Percentiles rank a stretch among this genome's conserved stretches.
phyloP scores from a whole-genome alignment of 2,888 invertebrate species.

The Blastobasis adustella region DNA sequence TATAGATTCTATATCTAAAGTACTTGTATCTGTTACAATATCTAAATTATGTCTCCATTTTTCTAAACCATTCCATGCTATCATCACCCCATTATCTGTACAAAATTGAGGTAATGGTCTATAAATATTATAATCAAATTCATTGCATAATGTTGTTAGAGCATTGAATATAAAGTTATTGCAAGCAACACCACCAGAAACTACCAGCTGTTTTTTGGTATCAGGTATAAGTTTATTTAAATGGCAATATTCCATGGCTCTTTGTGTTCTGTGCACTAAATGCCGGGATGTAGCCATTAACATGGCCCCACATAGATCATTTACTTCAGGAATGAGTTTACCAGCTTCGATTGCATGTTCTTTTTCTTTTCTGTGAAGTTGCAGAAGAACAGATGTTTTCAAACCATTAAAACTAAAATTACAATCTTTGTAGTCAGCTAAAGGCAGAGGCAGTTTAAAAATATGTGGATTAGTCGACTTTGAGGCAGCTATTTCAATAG shows the following conservation, averaged over 20 bases:
- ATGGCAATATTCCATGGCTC: slow-evolving; percentile 87
- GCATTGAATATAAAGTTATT: slow-evolving; percentile 87
- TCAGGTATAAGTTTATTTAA: slow-evolving; percentile 79
- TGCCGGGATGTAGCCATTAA: slow-evolving; percentile 85
- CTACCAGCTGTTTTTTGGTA: slow-evolving; percentile 77
- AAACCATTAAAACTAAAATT: slow-evolving; percentile 94
- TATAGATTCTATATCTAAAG: slow-evolving; percentile 76
- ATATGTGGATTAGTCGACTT: slow-evolving; percentile 79
- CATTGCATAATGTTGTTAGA: slow-evolving; percentile 80
- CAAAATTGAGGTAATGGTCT: slow-evolving; percentile 90
- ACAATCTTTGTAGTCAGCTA: slow-evolving; percentile 82
- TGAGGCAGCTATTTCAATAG: slow-evolving; percentile 87
- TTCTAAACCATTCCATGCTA: slow-evolving; percentile 98
- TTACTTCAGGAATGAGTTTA: slow-evolving; percentile 81
- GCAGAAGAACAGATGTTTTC: slow-evolving; percentile 76
- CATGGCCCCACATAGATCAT: slow-evolving; percentile 91
- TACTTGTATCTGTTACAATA: slow-evolving; percentile 73
- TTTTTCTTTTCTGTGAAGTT: slow-evolving; percentile 76
- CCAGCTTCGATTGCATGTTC: slow-evolving; percentile 76
- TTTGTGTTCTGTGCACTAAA: slow-evolving; percentile 87
- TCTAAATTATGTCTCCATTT: slow-evolving; percentile 76
- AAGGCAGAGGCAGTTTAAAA: slow-evolving; percentile 79
- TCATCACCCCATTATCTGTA: slow-evolving; percentile 99
- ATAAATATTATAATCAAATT: slow-evolving; percentile 78
- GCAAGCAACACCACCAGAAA: slow-evolving; percentile 98